Base-by-base conservation (phyloP, 2,888 invertebrate genomes). In the Heterodera filipjevi region DNA sequence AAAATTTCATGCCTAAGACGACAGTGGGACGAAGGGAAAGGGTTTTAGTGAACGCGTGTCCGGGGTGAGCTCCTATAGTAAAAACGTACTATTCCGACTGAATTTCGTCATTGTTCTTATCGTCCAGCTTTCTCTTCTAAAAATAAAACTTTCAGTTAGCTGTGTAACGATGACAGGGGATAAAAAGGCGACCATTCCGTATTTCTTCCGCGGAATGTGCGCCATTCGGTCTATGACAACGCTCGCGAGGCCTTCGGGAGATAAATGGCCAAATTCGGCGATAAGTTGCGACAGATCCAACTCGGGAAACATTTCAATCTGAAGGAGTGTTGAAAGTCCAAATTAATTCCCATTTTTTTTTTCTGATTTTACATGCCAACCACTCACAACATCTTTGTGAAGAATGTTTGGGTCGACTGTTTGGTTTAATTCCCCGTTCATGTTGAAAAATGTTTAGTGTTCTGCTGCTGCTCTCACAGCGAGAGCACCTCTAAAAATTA, bases 281-380 rank as follows among this genome's bases (percentile, higher is more conserved):
- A 77, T n/a, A n/a, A 66, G 49, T 30, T 66, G 19, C 30, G 71
- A 70, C 12, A 79, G 39, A 30, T 79, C 79, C 44, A 79, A 71
- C 33, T 79, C 79, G 19, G 79, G 80, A 30, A 79, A 79, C 79
- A 79, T 78, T 27, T 78, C 78, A 27, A 77, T n/a, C 78, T 78
- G 12, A n/a, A n/a, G n/a, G n/a, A n/a, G n/a, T n/a, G n/a, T n/a
- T n/a, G 8, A 5, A 59, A 53, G 22, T 19, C 10, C 5, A 27
- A 27, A 1, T 10, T 27, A 10, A 22, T 27, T 27, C 27, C 59
- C n/a, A 27, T 8, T 1, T n/a, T 59, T 49, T 14, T 8, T 14
- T 3, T 14, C 49, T 49, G 10, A 19, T 14, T 19, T 49, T 49
- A 27, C 59, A 1, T 27, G 10, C 8, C 5, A 39, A 39, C 12